Evolutionary conservation across 2,113 vertebrate species (phyloP).

Genomic region (Brienomyrus longianalis): DNA sequence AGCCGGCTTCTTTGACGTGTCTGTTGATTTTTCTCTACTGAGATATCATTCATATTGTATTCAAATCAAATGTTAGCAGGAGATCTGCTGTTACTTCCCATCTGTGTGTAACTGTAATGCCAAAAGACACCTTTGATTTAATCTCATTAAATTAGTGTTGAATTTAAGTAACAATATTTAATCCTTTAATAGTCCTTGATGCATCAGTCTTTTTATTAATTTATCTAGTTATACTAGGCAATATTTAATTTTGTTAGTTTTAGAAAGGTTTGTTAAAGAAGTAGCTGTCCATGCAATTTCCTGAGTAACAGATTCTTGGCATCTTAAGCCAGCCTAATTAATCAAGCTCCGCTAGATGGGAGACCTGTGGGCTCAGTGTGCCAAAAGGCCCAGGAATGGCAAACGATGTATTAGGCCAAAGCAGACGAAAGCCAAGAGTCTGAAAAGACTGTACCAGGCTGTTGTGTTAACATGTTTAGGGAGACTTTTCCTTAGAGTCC

Average conservation of each 20-base stretch:
- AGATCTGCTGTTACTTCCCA: background rate
- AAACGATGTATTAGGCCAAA: background rate
- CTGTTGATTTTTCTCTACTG: background rate
- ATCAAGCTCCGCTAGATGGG: background rate
- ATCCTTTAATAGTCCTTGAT: background rate
- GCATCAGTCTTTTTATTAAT: background rate
- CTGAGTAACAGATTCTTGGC: background rate
- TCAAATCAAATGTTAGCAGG: background rate
- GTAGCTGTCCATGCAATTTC: background rate
- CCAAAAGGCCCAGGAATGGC: background rate
- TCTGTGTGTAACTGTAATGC: background rate
- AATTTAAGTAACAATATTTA: background rate
- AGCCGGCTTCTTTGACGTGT: background rate
- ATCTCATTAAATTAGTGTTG: background rate
- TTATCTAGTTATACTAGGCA: background rate
- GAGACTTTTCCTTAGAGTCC: background rate
- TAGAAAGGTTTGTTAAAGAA: background rate
- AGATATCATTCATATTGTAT: background rate
- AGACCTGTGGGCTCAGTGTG: background rate
- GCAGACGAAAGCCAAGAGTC: background rate
- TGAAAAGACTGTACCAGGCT: background rate
- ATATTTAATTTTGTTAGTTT: background rate
- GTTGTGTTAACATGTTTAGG: background rate
- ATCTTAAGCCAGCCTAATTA: background rate
- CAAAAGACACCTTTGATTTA: background rate